Conservation (phyloP, 2,113 vertebrate genomes). For the Ardeotis arabs region DNA sequence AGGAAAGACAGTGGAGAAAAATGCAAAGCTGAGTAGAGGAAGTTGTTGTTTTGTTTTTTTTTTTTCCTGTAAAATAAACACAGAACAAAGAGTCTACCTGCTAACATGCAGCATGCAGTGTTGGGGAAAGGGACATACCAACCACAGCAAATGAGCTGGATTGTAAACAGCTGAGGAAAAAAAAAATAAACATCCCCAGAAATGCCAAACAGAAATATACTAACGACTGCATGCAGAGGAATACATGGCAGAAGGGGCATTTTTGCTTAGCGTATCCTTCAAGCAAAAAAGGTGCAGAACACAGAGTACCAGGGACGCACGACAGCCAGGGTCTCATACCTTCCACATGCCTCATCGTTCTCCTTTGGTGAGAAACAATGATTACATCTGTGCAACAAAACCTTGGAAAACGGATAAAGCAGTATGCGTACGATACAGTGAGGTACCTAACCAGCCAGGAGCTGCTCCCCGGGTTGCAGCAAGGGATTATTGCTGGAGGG, state of each 20-base stretch:
- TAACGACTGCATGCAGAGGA: not conserved
- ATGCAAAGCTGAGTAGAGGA: not conserved
- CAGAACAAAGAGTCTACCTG: not conserved
- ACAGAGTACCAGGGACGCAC: not conserved
- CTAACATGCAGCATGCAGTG: not conserved
- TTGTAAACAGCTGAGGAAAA: not conserved
- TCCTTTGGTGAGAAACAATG: constrained; percentile 14
- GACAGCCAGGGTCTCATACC: not conserved
- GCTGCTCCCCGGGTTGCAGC: not conserved
- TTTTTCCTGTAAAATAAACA: constrained; percentile 6
- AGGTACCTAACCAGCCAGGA: not conserved
- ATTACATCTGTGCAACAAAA: not conserved
- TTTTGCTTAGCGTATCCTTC: not conserved
- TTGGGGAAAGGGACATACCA: not conserved
- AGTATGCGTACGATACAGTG: not conserved
- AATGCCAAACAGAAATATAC: not conserved
- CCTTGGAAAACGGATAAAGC: not conserved
- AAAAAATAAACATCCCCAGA: not conserved
- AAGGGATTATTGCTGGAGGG: not conserved
- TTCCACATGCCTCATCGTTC: constrained; percentile 5
- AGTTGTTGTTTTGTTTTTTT: not conserved
- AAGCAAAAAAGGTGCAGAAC: not conserved
- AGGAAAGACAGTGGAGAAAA: not conserved
- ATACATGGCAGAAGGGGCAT: not conserved
- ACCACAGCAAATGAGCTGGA: not conserved